Evolutionary conservation across 2,797 vertebrate species (phyloP).

Genomic region (Notoglanidium macrostoma): DNA sequence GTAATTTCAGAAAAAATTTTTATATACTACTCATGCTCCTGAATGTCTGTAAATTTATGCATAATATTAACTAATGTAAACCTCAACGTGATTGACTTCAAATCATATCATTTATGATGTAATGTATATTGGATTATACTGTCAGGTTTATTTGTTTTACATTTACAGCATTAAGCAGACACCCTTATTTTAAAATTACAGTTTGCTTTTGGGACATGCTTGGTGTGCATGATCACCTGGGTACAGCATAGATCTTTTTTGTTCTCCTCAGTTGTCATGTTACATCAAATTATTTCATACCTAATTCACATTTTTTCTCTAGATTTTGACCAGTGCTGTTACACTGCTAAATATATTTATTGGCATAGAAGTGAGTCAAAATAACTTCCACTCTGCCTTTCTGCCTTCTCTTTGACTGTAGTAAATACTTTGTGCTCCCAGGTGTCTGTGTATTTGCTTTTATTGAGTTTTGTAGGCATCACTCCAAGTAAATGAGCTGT

Average conservation of each 20-base stretch:
- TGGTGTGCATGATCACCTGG: not conserved
- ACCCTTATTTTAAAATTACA: not conserved
- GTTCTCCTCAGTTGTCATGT: not conserved
- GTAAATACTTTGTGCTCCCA: not conserved
- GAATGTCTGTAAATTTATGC: not conserved
- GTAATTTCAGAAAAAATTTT: not conserved
- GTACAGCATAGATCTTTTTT: not conserved
- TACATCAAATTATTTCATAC: not conserved
- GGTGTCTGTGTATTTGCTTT: not conserved
- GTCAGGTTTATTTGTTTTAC: not conserved
- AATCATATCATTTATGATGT: not conserved
- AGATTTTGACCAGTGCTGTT: not conserved
- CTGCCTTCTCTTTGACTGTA: not conserved
- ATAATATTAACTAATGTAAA: not conserved
- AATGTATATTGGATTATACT: not conserved
- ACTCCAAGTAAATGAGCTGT: not conserved
- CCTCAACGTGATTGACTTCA: not conserved
- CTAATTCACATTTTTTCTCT: not conserved
- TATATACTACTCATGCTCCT: not conserved
- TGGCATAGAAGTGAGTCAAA: not conserved
- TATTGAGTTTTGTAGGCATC: not conserved
- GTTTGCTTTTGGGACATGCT: not conserved
- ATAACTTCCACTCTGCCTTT: not conserved
- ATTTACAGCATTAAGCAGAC: slow-evolving; percentile 10
- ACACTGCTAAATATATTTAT: not conserved